Percentiles rank a stretch among this genome's conserved stretches.
Conservation (phyloP, 2,113 vertebrate genomes). For the Cyanoramphus novaezelandiae region DNA sequence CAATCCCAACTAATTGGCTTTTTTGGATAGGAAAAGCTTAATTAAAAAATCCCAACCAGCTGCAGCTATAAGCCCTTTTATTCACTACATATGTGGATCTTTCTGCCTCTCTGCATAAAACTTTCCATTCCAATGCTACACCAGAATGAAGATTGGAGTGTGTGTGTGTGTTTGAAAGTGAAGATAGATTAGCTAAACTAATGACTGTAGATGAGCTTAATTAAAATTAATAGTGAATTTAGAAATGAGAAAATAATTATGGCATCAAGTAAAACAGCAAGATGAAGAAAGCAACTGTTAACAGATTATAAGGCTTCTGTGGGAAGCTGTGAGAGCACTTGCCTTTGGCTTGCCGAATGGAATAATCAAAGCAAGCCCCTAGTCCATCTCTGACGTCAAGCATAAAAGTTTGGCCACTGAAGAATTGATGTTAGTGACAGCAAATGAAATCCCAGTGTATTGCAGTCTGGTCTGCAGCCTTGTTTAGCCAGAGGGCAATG, state of each 20-base stretch:
- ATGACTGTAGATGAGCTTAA: constrained; percentile 49
- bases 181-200: constrained; percentile 43
- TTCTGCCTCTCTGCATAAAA: neutral
- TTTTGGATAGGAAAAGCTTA: constrained; percentile 8
- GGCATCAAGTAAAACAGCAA: neutral
- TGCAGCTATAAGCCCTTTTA: neutral
- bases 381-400: neutral
- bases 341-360: neutral
- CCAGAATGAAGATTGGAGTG: neutral
- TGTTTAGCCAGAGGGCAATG: neutral
- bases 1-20: constrained; percentile 16
- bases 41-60: constrained; percentile 2
- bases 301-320: neutral
- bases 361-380: neutral
- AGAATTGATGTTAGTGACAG: neutral
- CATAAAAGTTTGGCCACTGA: neutral
- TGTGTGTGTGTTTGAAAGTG: neutral
- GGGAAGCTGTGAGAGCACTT: neutral
- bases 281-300: constrained; percentile 5
- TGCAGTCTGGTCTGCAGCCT: neutral
- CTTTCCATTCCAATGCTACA: neutral
- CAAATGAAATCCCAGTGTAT: neutral
- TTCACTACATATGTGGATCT: neutral
- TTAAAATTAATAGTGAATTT: constrained; percentile 63
- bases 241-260: constrained; percentile 54